These are phyloP conservation scores for Halocynthia aurantium DNA, from an alignment of 23 tunicate species.

Conservation along the genomic window DNA sequence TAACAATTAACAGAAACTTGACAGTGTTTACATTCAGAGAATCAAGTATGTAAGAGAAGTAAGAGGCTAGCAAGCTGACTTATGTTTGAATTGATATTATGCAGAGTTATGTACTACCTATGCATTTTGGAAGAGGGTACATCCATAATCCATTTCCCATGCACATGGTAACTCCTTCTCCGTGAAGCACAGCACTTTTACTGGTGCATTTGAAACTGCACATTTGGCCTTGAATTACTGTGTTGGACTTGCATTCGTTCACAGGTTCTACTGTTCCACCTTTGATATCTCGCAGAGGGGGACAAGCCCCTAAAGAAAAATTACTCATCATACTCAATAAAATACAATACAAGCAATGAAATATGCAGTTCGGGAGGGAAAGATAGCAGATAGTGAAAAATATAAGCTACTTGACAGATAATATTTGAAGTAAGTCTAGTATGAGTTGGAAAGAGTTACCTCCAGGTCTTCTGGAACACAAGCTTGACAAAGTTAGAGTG, in stretches of 20 bases:
- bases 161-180: slow-evolving; percentile 41
- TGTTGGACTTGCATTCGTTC: slow-evolving; percentile 26
- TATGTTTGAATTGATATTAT: too few species aligned
- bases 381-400: background rate
- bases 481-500: slow-evolving; percentile 51
- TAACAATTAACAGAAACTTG: too few species aligned
- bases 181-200: slow-evolving; percentile 4
- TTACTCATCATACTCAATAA: background rate
- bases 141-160: slow-evolving; percentile 79
- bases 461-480: slow-evolving; percentile 80
- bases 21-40: too few species aligned
- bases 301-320: slow-evolving; percentile 39
- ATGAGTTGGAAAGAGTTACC: slow-evolving; percentile 26
- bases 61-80: too few species aligned
- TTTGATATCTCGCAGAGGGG: slow-evolving; percentile 37
- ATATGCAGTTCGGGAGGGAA: background rate
- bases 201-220: slow-evolving; percentile 38
- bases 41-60: too few species aligned
- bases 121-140: slow-evolving; percentile 56
- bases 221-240: slow-evolving; percentile 25
- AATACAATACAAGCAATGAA: background rate
- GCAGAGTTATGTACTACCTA: slow-evolving; percentile 17
- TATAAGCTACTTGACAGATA: background rate
- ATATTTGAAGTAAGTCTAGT: too few species aligned
- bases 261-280: slow-evolving; percentile 30